Evolutionary conservation across 2,113 vertebrate genomes (phyloP), one percentile per base, ranked within the genome.

Genomic region (Apteryx owenii): DNA sequence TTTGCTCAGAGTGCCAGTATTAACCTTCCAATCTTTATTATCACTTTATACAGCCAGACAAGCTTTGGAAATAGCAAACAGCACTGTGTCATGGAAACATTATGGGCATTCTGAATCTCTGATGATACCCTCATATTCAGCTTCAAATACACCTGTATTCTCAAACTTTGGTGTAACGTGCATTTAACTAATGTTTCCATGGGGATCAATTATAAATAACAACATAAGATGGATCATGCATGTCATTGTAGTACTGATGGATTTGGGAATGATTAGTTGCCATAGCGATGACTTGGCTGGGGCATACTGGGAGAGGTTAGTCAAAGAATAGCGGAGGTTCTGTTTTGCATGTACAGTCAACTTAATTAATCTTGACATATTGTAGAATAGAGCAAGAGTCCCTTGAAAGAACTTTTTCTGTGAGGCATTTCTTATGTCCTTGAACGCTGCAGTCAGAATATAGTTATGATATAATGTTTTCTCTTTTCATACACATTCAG

Each of bases 221-320:
- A 58, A 56, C 46, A 60, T 36, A 46, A 69, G 46, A 78, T 71
- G 82, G 46, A 89, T 85, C 56, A 7, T 22, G 48, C 15, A 33
- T 31, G 15, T 81, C 29, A 12, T 25, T 13, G 20, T n/a, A 58
- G 72, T 91, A 70, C 54, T 77, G 85, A 95, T 50, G 65, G 58
- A 95, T 95, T 85, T 94, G 91, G 81, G 94, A 96, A 73, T 97
- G 81, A 93, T 73, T 64, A 44, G 96, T 98, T 98, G 81, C 89
- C 82, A 97, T 95, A 80, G 96, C 31, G 76, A 97, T 93, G 72
- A 31, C 88, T 96, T 90, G 79, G 64, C 60, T 82, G 85, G 78
- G 80, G 61, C 80, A 93, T 82, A 81, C 68, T 93, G 65, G 69
- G 88, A 95, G 65, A 96, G 78, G 84, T 81, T 96, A 95, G 76